These are phyloP conservation scores for Halictus rubicundus DNA, from an alignment of 1,140 invertebrate species.

Conservation along the genomic window DNA sequence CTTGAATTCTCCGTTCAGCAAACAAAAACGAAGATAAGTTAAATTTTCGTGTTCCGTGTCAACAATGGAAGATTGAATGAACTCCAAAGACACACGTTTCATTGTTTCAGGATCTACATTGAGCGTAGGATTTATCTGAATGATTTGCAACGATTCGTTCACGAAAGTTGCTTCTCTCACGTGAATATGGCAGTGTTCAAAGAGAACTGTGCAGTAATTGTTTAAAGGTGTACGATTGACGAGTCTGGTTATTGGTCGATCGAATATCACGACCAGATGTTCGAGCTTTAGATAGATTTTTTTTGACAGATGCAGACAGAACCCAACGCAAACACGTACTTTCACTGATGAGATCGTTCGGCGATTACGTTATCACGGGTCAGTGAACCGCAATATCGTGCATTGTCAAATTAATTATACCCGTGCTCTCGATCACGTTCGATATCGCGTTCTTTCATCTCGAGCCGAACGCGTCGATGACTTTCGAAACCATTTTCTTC, in stretches of 20 bases:
- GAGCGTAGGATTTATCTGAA: too few species aligned
- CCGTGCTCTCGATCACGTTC: neutral
- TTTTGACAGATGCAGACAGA: neutral
- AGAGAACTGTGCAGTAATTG: too few species aligned
- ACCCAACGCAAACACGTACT: neutral
- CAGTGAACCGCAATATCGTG: neutral
- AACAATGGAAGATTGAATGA: too few species aligned
- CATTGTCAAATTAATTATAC: neutral
- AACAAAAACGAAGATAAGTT: too few species aligned
- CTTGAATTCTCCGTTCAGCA: too few species aligned
- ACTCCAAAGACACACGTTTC: too few species aligned
- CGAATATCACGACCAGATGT: neutral
- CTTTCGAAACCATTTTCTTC: neutral
- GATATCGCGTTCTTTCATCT: neutral
- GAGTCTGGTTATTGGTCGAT: neutral
- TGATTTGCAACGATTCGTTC: too few species aligned
- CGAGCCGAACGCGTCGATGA: neutral
- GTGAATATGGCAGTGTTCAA: too few species aligned
- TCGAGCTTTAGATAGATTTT: neutral
- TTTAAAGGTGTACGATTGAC: too few species aligned
- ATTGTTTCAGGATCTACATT: too few species aligned
- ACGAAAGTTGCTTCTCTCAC: too few species aligned
- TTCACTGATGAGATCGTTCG: neutral
- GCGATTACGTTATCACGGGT: neutral
- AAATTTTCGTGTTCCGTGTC: too few species aligned